These are phyloP conservation scores for Philotrypesis tridentata DNA, from an alignment of 1,140 invertebrate genomes.

Conservation along the genomic window DNA sequence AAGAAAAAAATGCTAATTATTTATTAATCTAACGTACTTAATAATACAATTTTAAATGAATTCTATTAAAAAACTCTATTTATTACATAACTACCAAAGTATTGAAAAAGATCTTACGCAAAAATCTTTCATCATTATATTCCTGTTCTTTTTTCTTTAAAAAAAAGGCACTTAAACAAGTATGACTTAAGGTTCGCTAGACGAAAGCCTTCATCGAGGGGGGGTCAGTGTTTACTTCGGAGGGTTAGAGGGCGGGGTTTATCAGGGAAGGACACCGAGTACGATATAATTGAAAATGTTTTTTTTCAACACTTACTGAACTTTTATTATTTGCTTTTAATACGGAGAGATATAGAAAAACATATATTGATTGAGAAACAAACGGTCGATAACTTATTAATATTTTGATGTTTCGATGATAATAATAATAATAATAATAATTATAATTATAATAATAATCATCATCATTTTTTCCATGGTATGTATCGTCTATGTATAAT, in stretches of 20 bases:
- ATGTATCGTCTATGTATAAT: constrained; percentile 73
- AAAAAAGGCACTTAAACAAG: constrained; percentile 50
- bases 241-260: constrained; percentile 21
- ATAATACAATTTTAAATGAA: constrained; percentile 38
- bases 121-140: constrained; percentile 39
- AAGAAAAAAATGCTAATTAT: constrained; percentile 34
- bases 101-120: constrained; percentile 45
- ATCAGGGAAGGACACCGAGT: constrained; percentile 44
- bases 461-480: constrained; percentile 55
- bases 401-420: constrained; percentile 64
- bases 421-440: constrained; percentile 64
- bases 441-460: constrained; percentile 59
- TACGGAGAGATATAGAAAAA: constrained; percentile 73
- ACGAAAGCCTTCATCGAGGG: constrained; percentile 41
- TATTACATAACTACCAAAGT: constrained; percentile 43
- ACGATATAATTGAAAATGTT: constrained; percentile 47
- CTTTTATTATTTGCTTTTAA: constrained; percentile 72
- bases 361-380: constrained; percentile 73
- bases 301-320: constrained; percentile 71
- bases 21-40: constrained; percentile 36
- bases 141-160: constrained; percentile 28
- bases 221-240: constrained; percentile 26
- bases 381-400: constrained; percentile 71
- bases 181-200: constrained; percentile 44
- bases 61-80: constrained; percentile 44